These are phyloP conservation scores for Arctopsyche grandis DNA, from an alignment of 1,140 invertebrate genomes.

Conservation along the genomic window DNA sequence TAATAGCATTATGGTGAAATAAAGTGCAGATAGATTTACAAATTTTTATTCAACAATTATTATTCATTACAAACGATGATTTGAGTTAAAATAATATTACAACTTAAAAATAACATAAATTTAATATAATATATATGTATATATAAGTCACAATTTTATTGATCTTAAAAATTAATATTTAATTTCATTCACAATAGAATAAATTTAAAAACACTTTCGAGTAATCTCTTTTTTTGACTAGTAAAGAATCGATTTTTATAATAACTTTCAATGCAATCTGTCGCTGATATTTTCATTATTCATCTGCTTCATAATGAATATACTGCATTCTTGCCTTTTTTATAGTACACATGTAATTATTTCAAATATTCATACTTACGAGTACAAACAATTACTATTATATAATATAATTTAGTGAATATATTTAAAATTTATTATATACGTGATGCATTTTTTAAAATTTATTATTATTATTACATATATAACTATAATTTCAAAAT, in stretches of 20 bases:
- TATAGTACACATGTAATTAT: not conserved
- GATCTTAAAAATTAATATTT: constrained; percentile 18
- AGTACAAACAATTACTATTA: constrained; percentile 12
- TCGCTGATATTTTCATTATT: not conserved
- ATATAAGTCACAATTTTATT: constrained; percentile 34
- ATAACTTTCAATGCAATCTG: not conserved
- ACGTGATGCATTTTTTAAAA: not conserved
- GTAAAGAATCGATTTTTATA: not conserved
- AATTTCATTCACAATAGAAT: not conserved
- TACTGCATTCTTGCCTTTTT: not conserved
- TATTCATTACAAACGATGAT: constrained; percentile 47
- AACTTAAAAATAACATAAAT: not conserved
- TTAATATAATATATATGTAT: constrained; percentile 44
- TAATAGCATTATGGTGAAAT: not conserved
- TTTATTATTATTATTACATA: not conserved
- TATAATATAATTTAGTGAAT: not conserved
- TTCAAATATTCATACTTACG: constrained; percentile 14
- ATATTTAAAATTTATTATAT: constrained; percentile 19
- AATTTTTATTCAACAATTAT: constrained; percentile 52
- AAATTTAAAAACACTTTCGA: not conserved
- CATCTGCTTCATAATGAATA: not conserved
- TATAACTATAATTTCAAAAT: constrained; percentile 7
- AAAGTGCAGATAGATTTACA: not conserved
- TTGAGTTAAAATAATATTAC: constrained; percentile 46
- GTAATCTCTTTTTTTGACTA: constrained; percentile 8